Evolutionary conservation across 2,797 vertebrate genomes (phyloP).

Genomic region (Adrianichthys oophorus): DNA sequence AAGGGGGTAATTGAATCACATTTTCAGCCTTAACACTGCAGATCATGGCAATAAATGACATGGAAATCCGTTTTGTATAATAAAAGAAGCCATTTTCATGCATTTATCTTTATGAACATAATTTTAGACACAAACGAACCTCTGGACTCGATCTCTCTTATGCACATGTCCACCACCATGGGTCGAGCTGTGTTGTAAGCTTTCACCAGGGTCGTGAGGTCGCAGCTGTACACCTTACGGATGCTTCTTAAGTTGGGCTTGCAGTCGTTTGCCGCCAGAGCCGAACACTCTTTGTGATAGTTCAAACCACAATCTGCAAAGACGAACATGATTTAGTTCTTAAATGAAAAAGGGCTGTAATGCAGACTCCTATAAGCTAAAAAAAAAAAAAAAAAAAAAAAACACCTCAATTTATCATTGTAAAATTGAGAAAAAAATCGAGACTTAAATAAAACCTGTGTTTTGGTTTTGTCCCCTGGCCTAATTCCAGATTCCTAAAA

Average conservation of each 20-base stretch:
- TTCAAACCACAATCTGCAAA: slow-evolving; percentile 93
- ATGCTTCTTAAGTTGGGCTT: slow-evolving; percentile 97
- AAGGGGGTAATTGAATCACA: slow-evolving; percentile 36
- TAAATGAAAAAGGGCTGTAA: neutral
- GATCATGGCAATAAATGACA: neutral
- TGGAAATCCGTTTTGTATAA: too few relatives aligned
- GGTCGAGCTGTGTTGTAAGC: slow-evolving; percentile 93
- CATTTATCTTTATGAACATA: neutral
- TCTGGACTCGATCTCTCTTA: slow-evolving; percentile 97
- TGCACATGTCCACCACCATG: slow-evolving; percentile 99
- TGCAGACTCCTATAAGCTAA: too few relatives aligned
- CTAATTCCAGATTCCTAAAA: neutral
- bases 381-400: too few relatives aligned
- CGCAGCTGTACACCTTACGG: slow-evolving; percentile 98
- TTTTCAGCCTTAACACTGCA: slow-evolving; percentile 14
- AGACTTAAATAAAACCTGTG: neutral
- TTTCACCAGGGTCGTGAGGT: slow-evolving; percentile 96
- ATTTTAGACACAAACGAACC: slow-evolving; percentile 74
- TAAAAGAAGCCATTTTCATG: too few relatives aligned
- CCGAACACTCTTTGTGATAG: slow-evolving; percentile 96
- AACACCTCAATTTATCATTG: too few relatives aligned
- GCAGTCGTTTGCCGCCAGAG: slow-evolving; percentile 96
- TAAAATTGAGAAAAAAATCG: too few relatives aligned
- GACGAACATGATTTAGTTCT: slow-evolving; percentile 3
- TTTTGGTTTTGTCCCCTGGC: slow-evolving; percentile 14